These are phyloP conservation scores for Numenius arquata DNA, from an alignment of 2,113 vertebrate genomes.

Conservation along the genomic window DNA sequence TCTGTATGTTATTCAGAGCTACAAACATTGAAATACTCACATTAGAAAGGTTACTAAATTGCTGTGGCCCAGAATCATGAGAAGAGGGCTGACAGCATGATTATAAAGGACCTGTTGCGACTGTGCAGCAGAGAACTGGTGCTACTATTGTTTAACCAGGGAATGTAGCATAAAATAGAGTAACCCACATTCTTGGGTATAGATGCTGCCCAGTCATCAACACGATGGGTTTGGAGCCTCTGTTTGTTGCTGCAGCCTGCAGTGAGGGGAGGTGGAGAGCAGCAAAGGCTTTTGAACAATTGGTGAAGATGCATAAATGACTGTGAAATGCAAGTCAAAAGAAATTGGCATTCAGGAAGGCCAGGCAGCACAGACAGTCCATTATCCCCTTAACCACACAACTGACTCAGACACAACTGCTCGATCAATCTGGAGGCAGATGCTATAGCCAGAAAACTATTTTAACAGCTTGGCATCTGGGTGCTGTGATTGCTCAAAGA, in stretches of 20 bases:
- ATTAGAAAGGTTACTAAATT: slow-evolving; percentile 33
- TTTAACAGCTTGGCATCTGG: slow-evolving; percentile 2
- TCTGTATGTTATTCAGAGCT: slow-evolving; percentile 21
- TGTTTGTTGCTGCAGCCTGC: not conserved
- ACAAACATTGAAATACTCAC: slow-evolving; percentile 17
- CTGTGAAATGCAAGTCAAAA: slow-evolving; percentile 38
- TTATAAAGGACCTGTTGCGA: not conserved
- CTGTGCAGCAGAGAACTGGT: not conserved
- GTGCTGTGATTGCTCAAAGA: not conserved
- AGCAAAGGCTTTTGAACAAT: not conserved
- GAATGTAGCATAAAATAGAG: not conserved
- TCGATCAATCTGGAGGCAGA: slow-evolving; percentile 46
- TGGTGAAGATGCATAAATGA: slow-evolving; percentile 36
- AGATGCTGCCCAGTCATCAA: not conserved
- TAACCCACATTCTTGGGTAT: not conserved
- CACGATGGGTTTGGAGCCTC: not conserved
- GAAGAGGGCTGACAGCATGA: not conserved
- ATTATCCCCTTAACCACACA: slow-evolving; percentile 66
- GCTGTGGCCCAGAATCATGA: slow-evolving; percentile 12
- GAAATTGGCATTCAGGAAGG: slow-evolving; percentile 61
- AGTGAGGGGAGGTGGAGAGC: not conserved
- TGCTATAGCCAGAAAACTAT: slow-evolving; percentile 12
- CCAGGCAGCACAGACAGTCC: slow-evolving; percentile 25
- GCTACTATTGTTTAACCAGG: not conserved
- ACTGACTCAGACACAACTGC: slow-evolving; percentile 55